These are phyloP conservation scores for Psammodynastes pulverulentus DNA, from an alignment of 2,113 vertebrate genomes.

Conservation along the genomic window DNA sequence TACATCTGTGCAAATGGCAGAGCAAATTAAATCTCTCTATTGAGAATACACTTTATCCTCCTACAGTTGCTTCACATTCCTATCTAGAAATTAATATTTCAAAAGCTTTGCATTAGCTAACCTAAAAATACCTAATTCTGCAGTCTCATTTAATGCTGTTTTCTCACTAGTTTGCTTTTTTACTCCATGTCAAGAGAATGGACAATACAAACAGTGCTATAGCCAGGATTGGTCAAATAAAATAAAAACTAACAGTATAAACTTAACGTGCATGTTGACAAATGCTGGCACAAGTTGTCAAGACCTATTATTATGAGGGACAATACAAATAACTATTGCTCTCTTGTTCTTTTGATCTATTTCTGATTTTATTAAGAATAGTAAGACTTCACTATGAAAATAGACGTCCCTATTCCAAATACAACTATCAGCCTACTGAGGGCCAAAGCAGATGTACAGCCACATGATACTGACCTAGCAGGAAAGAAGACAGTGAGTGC, in stretches of 20 bases:
- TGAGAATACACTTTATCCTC: conserved; percentile 44
- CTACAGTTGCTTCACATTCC: conserved; percentile 43
- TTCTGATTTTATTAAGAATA: background rate
- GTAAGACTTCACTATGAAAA: conserved; percentile 20
- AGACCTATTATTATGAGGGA: conserved; percentile 44
- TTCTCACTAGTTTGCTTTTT: conserved; percentile 54
- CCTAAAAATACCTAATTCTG: conserved; percentile 47
- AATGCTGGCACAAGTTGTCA: conserved; percentile 50
- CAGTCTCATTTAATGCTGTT: conserved; percentile 53
- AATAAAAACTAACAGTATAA: conserved; percentile 20
- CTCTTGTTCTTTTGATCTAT: background rate
- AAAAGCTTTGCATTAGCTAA: conserved; percentile 53
- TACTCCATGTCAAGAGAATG: conserved; percentile 43
- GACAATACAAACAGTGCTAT: conserved; percentile 59
- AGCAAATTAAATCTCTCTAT: conserved; percentile 38
- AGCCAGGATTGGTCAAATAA: conserved; percentile 60
- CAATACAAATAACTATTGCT: background rate
- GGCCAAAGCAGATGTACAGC: too few species aligned
- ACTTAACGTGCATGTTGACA: conserved; percentile 16
- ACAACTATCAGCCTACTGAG: background rate
- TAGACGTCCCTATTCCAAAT: background rate
- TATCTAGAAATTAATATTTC: conserved; percentile 51
- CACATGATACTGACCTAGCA: background rate
- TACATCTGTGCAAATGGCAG: conserved; percentile 33
- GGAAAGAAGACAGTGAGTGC: background rate